Conservation (phyloP, 2,888 invertebrate species). For the Apamea anceps region DNA sequence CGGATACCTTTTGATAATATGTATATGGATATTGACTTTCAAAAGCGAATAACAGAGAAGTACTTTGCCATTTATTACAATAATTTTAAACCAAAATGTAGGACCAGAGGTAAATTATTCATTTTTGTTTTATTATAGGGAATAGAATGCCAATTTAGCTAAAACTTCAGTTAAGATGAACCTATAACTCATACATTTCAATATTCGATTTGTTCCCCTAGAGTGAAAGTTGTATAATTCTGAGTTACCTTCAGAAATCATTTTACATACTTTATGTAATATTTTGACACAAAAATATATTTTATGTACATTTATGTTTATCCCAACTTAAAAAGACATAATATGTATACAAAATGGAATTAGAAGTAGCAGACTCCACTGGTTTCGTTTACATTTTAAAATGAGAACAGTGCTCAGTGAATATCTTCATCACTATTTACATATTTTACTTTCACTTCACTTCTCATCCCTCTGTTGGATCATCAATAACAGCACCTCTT, state of each 20-base stretch:
- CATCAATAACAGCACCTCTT: neutral
- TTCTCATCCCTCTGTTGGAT: neutral
- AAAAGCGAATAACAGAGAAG: neutral
- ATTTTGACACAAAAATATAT: neutral
- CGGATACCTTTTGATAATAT: neutral
- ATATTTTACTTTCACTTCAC: neutral
- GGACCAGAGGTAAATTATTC: neutral
- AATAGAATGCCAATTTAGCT: neutral
- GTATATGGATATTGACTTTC: neutral
- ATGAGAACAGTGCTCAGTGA: neutral
- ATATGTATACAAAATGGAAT: neutral
- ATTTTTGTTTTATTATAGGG: neutral
- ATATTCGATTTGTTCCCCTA: neutral
- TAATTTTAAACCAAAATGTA: neutral
- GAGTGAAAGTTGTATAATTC: neutral
- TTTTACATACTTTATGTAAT: neutral
- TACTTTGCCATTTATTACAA: neutral
- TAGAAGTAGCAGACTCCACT: neutral
- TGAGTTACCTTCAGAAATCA: neutral
- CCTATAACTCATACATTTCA: neutral
- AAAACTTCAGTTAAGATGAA: neutral
- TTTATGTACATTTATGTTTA: neutral
- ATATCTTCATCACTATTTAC: neutral
- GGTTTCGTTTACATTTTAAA: neutral
- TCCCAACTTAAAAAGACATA: neutral